These are phyloP conservation scores for Girardia tigrina DNA, from an alignment of 2,888 invertebrate genomes.

Conservation along the genomic window DNA sequence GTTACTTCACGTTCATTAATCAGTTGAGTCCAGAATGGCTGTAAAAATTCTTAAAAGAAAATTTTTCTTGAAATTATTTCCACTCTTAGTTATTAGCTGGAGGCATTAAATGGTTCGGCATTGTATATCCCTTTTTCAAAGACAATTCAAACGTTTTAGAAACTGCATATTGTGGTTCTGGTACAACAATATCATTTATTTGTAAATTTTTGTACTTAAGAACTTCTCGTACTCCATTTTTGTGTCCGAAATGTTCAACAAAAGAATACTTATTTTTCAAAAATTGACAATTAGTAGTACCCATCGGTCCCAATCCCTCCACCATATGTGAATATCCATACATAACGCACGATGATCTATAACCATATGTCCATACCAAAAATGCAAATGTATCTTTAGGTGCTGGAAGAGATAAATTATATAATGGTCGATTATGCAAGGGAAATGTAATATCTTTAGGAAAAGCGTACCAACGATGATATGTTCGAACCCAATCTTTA, in stretches of 20 bases:
- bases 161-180: slow-evolving; percentile 20
- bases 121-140: background rate
- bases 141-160: slow-evolving; percentile 21
- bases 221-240: slow-evolving; percentile 20
- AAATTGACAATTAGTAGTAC: background rate
- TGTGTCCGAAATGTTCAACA: slow-evolving; percentile 30
- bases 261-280: background rate
- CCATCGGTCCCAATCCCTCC: slow-evolving; percentile 24
- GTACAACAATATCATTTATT: slow-evolving; percentile 21
- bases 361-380: slow-evolving; percentile 37
- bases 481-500: slow-evolving; percentile 37
- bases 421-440: slow-evolving; percentile 38
- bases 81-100: no score
- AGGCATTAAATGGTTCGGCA: background rate
- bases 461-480: slow-evolving; percentile 32
- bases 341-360: slow-evolving; percentile 33
- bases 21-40: no score
- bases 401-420: slow-evolving; percentile 35
- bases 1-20: no score
- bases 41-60: no score
- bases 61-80: no score
- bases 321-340: slow-evolving; percentile 38
- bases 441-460: slow-evolving; percentile 38
- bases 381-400: slow-evolving; percentile 37
- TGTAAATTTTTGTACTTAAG: background rate